Conservation (phyloP, 1,140 invertebrate species). For the Drosophila sucinea region DNA sequence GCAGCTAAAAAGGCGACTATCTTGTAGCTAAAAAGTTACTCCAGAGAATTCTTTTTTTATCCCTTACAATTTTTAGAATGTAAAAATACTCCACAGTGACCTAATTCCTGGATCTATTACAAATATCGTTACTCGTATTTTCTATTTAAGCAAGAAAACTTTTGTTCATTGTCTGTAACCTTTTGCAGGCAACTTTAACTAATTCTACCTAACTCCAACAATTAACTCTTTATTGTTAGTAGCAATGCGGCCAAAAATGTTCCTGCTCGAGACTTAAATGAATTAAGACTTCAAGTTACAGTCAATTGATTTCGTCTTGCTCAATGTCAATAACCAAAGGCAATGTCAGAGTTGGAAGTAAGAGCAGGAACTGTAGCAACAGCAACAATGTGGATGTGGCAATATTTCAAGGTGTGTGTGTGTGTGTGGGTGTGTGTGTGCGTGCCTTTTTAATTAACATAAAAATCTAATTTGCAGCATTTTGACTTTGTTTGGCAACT, state of each 20-base stretch:
- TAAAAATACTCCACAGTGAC: no score
- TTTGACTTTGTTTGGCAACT: conserved; percentile 54
- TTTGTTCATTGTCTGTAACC: neutral
- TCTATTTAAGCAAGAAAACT: neutral
- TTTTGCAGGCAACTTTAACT: neutral
- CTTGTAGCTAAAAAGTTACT: no score
- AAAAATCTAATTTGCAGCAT: conserved; percentile 79
- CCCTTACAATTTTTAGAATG: no score
- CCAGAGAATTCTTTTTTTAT: no score
- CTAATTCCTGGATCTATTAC: no score
- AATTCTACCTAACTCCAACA: neutral
- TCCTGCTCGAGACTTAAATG: neutral
- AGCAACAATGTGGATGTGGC: neutral
- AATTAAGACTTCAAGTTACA: conserved; percentile 10
- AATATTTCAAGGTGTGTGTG: conserved; percentile 27
- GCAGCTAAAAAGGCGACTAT: no score
- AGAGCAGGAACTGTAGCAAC: neutral
- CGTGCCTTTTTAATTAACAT: conserved; percentile 77
- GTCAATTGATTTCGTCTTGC: conserved; percentile 11
- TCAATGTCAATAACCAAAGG: conserved; percentile 9
- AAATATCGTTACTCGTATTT: no score
- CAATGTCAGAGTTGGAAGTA: neutral
- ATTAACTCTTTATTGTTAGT: conserved; percentile 6
- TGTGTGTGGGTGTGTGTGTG: conserved; percentile 18
- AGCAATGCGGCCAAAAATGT: neutral